Evolutionary conservation across 2,113 vertebrate genomes (phyloP), one percentile per base, ranked within the genome.

Genomic region (Suncus etruscus): DNA sequence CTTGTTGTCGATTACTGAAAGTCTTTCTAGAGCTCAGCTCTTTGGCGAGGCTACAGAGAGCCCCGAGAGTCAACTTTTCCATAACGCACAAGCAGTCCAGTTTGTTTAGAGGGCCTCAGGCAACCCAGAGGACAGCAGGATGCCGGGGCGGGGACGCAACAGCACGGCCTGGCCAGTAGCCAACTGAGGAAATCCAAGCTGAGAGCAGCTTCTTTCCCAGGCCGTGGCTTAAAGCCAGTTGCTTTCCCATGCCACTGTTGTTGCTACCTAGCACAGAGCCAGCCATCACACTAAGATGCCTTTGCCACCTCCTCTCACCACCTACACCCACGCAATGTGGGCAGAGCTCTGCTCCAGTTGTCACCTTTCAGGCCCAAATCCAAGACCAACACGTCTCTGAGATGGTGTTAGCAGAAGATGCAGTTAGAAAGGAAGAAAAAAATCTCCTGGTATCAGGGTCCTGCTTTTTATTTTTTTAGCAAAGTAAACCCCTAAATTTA

Each of bases 1-100:
- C 63, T 22, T 1, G 10, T 9, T 10, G 78, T 5, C 1, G 12
- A 2, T 70, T 25, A 9, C 48, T 66, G 31, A 80, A 50, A 47
- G 50, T 63, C 32, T 82, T 78, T 83, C 84, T 25, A 73, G 68
- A 70, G 63, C 69, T 68, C 83, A 45, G 84, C 5, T 51, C 83
- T 86, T 82, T 83, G 82, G 78, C 94, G 93, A 48, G 0, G 45
- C 45, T 78, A 1, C 22, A 75, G 69, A 90, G 61, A 75, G 47
- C 11, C 76, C 2, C 27, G 39, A 72, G 70, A 79, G 54, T 65
- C 1, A 24, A 66, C 87, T 79, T 80, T 75, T 77, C 74, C 70
- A 73, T 32, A 29, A 73, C 18, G 2, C 79, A 15, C 61, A 65
- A 15, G n/a, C 65, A 58, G 70, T n/a, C 50, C 50, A 3, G 45